Base-by-base conservation (phyloP, 1,140 invertebrate genomes). In the Drosophila triauraria region DNA sequence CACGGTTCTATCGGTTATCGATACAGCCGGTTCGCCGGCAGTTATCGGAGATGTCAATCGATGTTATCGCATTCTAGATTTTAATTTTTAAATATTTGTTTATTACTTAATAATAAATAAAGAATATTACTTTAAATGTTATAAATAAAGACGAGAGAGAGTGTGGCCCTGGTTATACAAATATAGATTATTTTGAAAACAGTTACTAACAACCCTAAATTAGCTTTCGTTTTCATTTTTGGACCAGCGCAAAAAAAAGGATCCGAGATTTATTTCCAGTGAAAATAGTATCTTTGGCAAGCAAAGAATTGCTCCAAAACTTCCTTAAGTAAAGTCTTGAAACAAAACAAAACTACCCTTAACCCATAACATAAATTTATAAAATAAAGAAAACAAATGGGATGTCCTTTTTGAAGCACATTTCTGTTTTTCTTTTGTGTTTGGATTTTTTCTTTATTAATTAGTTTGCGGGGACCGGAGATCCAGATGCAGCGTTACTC, bases 401-500 rank as follows among this genome's bases (percentile, higher is more conserved):
- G 17, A 27, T 67, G 76, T 86, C 63, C 62, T 81, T 84, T 87
- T 53, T 77, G 68, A 82, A 84, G 75, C 78, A 83, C 80, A 90
- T 82, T 76, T 81, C 51, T 61, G 58, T 80, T 77, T 58, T 63
- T 59, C 54, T 82, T 67, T 78, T 80, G 64, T 75, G 47, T 84
- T 75, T 86, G 80, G 20, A 20, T 65, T 69, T 54, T 40, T 75
- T 53, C 74, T 59, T 61, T 53, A 63, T 74, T 58, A 67, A 71
- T 92, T 91, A 92, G 68, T 91, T 92, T 69, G 91, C 91, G 65
- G 91, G 85, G 64, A 92, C 91, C 68, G 91, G 91, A 38, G 91
- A 92, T 50, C 85, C 83, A 65, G 91, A 80, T 71, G 85, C 86
- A 56, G 86, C 86, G 72, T 91, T 91, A 91, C 80, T 91, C 61